A percentile compares a stretch with the other conserved stretches of the same genome.
Conservation (phyloP, 1,140 invertebrate species). For the Drosophila auraria region DNA sequence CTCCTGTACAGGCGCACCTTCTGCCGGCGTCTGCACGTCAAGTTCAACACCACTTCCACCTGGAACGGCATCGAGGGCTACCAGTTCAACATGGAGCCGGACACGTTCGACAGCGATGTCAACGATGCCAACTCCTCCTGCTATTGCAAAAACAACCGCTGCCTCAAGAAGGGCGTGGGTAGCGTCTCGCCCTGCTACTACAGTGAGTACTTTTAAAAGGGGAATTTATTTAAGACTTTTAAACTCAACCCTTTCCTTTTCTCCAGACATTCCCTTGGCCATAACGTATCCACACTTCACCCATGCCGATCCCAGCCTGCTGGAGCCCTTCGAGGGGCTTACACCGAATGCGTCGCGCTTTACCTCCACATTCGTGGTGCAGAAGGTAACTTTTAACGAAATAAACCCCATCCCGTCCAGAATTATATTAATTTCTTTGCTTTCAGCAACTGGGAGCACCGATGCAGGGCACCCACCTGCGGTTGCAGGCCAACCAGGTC, state of each 20-base stretch:
- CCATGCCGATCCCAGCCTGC: conserved; percentile 88
- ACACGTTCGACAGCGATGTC: conserved; percentile 86
- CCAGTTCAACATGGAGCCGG: conserved; percentile 85
- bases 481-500: conserved; percentile 89
- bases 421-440: background rate
- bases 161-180: conserved; percentile 88
- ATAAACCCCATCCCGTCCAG: background rate
- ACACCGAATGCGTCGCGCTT: conserved; percentile 87
- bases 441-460: conserved; percentile 87
- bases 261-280: conserved; percentile 88
- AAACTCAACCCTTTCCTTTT: background rate
- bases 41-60: conserved; percentile 79
- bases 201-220: conserved; percentile 85
- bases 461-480: conserved; percentile 86
- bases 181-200: conserved; percentile 91
- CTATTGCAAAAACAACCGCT: conserved; percentile 87
- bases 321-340: conserved; percentile 89
- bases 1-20: conserved; percentile 89
- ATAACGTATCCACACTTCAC: conserved; percentile 93
- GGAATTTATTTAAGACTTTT: background rate
- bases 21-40: conserved; percentile 88
- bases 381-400: conserved; percentile 86
- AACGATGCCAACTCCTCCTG: conserved; percentile 66
- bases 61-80: conserved; percentile 74
- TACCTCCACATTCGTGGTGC: conserved; percentile 84